Evolutionary conservation across 2,888 invertebrate genomes (phyloP).

Genomic region (Melinopterus prodromus): DNA sequence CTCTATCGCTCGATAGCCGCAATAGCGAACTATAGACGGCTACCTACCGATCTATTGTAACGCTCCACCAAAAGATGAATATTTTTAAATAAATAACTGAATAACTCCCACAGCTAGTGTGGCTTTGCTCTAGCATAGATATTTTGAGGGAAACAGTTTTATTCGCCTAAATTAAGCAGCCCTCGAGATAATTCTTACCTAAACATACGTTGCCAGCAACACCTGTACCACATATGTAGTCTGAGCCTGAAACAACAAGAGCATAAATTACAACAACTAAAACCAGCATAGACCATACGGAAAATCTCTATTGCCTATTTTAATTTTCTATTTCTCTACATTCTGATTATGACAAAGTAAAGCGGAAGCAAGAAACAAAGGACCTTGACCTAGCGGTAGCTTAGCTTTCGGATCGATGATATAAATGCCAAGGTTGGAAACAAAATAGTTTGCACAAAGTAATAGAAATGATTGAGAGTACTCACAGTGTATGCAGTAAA

Average conservation of each 20-base stretch:
- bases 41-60: not conserved
- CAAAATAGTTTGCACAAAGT: not conserved
- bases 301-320: too few relatives aligned
- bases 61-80: too few relatives aligned
- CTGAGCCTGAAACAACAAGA: constrained; percentile 61
- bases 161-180: too few relatives aligned
- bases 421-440: constrained; percentile 10
- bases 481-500: constrained; percentile 67
- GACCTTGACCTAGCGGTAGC: not conserved
- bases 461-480: constrained; percentile 43
- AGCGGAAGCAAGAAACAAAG: not conserved
- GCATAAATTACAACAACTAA: too few relatives aligned
- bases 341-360: too few relatives aligned
- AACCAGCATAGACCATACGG: too few relatives aligned
- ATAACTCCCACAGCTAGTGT: too few relatives aligned
- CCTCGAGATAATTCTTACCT: constrained; percentile 60
- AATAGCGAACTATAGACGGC: not conserved
- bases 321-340: too few relatives aligned
- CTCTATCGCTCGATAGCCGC: not conserved
- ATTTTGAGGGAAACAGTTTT: too few relatives aligned
- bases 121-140: too few relatives aligned
- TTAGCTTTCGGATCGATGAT: not conserved
- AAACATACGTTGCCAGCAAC: constrained; percentile 68
- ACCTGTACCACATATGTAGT: constrained; percentile 71
- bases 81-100: too few relatives aligned